Evolutionary conservation across 2,888 invertebrate genomes (phyloP).

Genomic region (Metacarcinus magister): DNA sequence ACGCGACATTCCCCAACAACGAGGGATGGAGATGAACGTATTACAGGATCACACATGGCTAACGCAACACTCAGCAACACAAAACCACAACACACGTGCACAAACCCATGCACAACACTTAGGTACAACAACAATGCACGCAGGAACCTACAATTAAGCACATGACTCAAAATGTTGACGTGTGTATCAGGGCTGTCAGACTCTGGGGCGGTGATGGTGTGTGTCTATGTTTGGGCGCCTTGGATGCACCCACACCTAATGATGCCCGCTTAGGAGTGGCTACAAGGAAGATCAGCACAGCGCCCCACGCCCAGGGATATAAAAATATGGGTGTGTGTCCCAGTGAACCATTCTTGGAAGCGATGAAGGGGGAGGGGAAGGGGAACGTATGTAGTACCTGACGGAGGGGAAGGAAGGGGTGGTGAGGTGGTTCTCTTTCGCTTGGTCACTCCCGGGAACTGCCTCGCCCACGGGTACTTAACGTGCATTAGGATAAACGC

Average conservation of each 20-base stretch:
- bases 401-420: background rate
- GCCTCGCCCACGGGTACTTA: conserved; percentile 11
- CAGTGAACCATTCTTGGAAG: background rate
- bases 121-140: no score
- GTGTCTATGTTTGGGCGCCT: background rate
- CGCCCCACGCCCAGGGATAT: background rate
- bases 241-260: background rate
- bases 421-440: background rate
- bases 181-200: background rate
- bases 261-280: background rate
- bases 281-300: background rate
- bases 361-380: background rate
- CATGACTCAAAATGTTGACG: background rate
- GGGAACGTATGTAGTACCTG: background rate
- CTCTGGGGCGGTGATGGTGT: background rate
- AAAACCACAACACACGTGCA: no score
- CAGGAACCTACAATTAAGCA: no score
- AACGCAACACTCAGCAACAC: no score
- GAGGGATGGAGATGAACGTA: no score
- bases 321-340: background rate
- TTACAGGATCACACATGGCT: no score
- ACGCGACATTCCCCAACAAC: no score
- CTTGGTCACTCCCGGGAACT: background rate
- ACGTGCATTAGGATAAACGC: conserved; percentile 31
- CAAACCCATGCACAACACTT: no score